Conservation (phyloP, 2,113 vertebrate genomes). For the human region DNA sequence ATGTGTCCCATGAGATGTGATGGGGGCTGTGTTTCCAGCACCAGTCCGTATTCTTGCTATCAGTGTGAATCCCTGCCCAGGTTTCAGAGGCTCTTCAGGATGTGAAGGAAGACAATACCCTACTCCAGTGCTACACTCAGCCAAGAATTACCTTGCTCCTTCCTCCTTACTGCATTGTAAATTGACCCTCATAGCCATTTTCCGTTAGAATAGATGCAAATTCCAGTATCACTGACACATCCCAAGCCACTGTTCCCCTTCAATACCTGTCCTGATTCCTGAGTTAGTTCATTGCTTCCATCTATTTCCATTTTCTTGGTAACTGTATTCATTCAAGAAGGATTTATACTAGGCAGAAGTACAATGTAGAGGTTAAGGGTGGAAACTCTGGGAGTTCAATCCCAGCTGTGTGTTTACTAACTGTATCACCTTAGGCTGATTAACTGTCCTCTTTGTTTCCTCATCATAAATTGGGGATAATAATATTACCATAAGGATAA, state of each 20-base stretch:
- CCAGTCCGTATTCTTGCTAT: background rate
- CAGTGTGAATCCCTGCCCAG: background rate
- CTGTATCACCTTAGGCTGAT: background rate
- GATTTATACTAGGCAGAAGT: background rate
- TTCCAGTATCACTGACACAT: background rate
- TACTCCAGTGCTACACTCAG: background rate
- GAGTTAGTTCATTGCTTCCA: background rate
- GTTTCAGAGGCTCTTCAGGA: background rate
- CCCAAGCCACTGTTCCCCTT: background rate
- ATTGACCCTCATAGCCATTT: background rate
- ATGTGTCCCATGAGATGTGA: background rate
- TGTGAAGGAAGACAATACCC: background rate
- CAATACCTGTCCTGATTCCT: background rate
- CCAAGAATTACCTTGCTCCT: background rate
- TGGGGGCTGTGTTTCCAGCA: background rate
- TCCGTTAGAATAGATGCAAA: background rate
- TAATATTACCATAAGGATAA: background rate
- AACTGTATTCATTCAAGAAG: constrained; percentile 35
- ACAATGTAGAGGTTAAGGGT: background rate
- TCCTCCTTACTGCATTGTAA: background rate
- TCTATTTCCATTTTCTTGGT: background rate
- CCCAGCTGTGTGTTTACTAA: background rate
- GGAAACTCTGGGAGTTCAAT: background rate
- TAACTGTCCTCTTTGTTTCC: constrained; percentile 1
- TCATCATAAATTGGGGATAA: background rate